These are phyloP conservation scores for Gerris buenoi DNA, from an alignment of 1,140 invertebrate species.

Conservation along the genomic window DNA sequence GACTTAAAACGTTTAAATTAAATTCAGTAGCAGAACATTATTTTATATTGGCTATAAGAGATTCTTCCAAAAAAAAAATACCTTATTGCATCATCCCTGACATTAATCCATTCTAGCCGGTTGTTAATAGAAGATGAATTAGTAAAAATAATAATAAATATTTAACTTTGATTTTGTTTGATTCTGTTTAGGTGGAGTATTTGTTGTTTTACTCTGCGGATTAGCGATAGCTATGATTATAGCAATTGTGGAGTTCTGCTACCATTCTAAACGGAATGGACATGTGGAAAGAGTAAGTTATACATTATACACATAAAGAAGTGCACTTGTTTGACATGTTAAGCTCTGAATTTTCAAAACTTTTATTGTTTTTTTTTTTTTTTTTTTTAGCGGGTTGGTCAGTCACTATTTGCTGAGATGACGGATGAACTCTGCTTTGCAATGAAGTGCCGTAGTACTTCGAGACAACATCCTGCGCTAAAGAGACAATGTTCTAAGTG, in stretches of 20 bases:
- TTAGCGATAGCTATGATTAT: conserved; percentile 77
- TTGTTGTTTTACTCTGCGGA: conserved; percentile 89
- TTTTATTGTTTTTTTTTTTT: not conserved
- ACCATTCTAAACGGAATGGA: conserved; percentile 86
- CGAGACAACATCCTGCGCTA: conserved; percentile 44
- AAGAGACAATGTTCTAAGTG: conserved; percentile 51
- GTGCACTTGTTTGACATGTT: too few species aligned
- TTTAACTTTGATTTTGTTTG: too few species aligned
- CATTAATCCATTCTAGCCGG: too few species aligned
- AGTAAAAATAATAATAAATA: too few species aligned
- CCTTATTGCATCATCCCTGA: too few species aligned
- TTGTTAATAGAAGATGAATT: too few species aligned
- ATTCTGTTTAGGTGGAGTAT: conserved; percentile 66
- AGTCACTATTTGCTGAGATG: conserved; percentile 69
- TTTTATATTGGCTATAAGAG: too few species aligned
- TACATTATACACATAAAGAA: too few species aligned
- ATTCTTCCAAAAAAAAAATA: too few species aligned
- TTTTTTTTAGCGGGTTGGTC: conserved; percentile 22
- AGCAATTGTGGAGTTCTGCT: conserved; percentile 87
- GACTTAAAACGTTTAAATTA: too few species aligned
- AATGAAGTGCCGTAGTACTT: conserved; percentile 46
- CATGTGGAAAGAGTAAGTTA: conserved; percentile 60
- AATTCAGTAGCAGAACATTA: too few species aligned
- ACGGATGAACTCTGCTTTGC: conserved; percentile 63
- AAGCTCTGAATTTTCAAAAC: too few species aligned